Conservation (phyloP, 2,888 invertebrate species). For the Tetranychus piercei region DNA sequence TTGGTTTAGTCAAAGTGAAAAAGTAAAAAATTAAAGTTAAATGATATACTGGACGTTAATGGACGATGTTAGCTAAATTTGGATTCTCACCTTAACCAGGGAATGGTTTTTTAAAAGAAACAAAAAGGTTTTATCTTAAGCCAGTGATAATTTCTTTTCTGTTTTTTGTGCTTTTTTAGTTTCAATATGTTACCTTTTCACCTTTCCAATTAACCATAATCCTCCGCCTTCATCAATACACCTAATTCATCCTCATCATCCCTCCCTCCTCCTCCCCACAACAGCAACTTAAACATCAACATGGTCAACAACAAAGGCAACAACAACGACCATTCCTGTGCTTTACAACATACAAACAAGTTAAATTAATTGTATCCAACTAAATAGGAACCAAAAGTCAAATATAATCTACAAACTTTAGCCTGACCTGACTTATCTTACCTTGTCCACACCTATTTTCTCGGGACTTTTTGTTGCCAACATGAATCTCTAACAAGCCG, state of each 20-base stretch:
- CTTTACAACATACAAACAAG: neutral
- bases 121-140: no score
- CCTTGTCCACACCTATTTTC: neutral
- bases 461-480: neutral
- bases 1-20: no score
- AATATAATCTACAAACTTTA: neutral
- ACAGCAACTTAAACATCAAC: neutral
- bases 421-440: neutral
- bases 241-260: slow-evolving; percentile 1
- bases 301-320: no score
- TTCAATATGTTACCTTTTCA: neutral
- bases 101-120: no score
- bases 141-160: no score
- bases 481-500: neutral
- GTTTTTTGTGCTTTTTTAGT: no score
- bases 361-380: neutral
- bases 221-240: slow-evolving; percentile 1
- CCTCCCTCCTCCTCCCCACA: neutral
- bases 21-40: no score
- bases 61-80: no score
- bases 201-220: neutral
- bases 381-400: neutral
- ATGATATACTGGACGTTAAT: no score
- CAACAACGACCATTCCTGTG: no score
- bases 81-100: no score